phyloP scores from a whole-genome alignment of 2,888 invertebrate species.

The Heliconius ethilla region DNA sequence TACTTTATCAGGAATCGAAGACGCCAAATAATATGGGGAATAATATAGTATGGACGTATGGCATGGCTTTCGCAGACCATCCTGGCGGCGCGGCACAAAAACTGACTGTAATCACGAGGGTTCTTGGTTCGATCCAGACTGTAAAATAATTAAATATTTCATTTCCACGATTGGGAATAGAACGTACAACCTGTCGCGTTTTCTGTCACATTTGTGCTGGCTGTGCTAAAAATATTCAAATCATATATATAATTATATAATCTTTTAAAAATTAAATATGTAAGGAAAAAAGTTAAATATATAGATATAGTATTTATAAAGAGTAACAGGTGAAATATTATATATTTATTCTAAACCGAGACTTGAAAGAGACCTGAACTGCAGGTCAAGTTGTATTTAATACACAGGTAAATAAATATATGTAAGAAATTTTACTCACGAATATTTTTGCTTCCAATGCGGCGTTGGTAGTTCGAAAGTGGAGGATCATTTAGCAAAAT shows the following conservation, averaged over 20 bases:
- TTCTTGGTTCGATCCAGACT: background rate
- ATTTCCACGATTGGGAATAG: too few relatives aligned
- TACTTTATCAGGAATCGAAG: conserved; percentile 30
- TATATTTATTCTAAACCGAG: too few relatives aligned
- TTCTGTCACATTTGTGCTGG: too few relatives aligned
- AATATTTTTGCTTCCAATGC: conserved; percentile 30
- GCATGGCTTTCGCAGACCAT: too few relatives aligned
- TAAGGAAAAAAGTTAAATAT: too few relatives aligned
- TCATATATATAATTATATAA: too few relatives aligned
- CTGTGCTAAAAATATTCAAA: too few relatives aligned
- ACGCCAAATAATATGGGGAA: conserved; percentile 27
- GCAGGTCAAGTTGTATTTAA: conserved; percentile 2
- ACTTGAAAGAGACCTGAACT: conserved; percentile 4
- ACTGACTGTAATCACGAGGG: background rate
- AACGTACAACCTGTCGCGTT: too few relatives aligned
- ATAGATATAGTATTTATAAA: too few relatives aligned
- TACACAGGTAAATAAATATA: conserved; percentile 2
- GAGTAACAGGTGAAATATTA: too few relatives aligned
- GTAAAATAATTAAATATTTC: too few relatives aligned
- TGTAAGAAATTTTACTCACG: background rate
- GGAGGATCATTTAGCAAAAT: conserved; percentile 56
- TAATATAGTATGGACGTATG: background rate
- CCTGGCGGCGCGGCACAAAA: background rate
- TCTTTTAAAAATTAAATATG: too few relatives aligned
- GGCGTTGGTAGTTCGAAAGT: conserved; percentile 31